Base-by-base conservation (phyloP, 2,113 vertebrate species). In the Mungos mungo region DNA sequence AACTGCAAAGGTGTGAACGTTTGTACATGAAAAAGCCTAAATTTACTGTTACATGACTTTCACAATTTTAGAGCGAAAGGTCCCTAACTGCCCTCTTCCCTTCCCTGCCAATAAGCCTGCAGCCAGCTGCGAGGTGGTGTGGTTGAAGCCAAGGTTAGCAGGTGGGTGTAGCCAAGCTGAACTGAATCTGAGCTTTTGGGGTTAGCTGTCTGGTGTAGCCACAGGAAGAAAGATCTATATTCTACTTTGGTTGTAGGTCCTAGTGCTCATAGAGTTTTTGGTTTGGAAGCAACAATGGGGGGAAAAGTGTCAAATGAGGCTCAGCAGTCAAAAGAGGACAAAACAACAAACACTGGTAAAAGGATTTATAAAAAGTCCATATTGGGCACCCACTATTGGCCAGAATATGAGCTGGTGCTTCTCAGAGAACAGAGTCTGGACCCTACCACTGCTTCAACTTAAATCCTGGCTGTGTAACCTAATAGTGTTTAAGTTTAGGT, bases 91-190 rank as follows among this genome's bases (percentile, higher is more conserved):
- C 12, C 47, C 41, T 80, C n/a, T 63, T 88, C 11, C 41, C 47
- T 92, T 94, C 54, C 52, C 63, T 97, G 94, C 90, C 97, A 96
- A 81, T 38, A 85, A 85, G 14, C 45, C 71, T 47, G n/a, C 54
- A 45, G 52, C 41, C 97, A 98, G 97, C 95, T 97, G 96, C 66
- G 87, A 96, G 76, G 84, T 31, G 38, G 74, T 27, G 16, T 29
- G 38, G 57, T 23, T 13, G 52, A 52, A 92, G 95, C 97, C 97
- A 96, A 89, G 82, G 97, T 95, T 89, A 87, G 97, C 92, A 98
- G 95, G 97, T 97, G 97, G 96, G 79, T 54, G 74, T 80, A 97
- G 95, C 93, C 47, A 54, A 95, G 94, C 93, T 86, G 94, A 98
- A 97, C 94, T 16, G 65, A 95, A 84, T 80, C 83, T 81, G 68